These are phyloP conservation scores for Poecilobothrus nobilitatus DNA, from an alignment of 2,888 invertebrate species.

Conservation along the genomic window DNA sequence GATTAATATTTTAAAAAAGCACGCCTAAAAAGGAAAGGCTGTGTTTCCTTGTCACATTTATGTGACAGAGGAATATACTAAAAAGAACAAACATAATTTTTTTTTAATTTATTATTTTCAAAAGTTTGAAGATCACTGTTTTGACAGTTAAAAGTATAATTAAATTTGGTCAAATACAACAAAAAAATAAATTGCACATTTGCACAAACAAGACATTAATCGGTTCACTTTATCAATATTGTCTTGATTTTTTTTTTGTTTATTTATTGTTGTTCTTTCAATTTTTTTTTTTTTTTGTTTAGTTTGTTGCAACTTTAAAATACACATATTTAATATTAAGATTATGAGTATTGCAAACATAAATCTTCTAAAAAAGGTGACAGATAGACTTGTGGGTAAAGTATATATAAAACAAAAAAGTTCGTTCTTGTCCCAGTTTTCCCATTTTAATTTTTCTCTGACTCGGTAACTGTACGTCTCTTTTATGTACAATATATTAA, in stretches of 20 bases:
- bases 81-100: too few relatives aligned
- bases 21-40: too few relatives aligned
- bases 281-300: too few relatives aligned
- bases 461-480: too few relatives aligned
- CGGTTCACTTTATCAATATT: background rate
- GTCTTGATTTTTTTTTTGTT: background rate
- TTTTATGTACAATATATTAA: too few relatives aligned
- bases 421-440: slow-evolving; percentile 4
- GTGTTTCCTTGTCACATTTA: too few relatives aligned
- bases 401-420: background rate
- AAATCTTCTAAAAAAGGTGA: background rate
- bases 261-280: background rate
- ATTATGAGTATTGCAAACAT: background rate
- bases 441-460: background rate
- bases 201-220: background rate
- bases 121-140: too few relatives aligned
- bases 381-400: slow-evolving; percentile 6
- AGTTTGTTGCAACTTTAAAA: background rate
- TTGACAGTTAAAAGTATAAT: background rate
- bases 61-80: too few relatives aligned
- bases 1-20: too few relatives aligned
- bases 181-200: background rate
- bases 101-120: too few relatives aligned
- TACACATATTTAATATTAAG: background rate
- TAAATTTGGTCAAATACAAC: background rate